Base-by-base conservation (phyloP, 2,113 vertebrate species). In the Chitala chitala region DNA sequence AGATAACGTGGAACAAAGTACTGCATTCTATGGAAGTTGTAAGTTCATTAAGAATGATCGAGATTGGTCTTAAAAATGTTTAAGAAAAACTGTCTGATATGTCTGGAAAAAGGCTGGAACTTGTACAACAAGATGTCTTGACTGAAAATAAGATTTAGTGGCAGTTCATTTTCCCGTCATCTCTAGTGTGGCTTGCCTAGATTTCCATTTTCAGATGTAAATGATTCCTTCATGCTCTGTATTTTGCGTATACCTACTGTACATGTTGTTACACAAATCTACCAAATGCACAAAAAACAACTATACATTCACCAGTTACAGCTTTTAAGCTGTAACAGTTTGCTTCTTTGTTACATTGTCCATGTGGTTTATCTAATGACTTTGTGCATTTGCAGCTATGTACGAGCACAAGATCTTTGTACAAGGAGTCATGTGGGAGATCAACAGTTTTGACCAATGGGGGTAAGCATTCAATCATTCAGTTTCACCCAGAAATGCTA, bases 371-470 rank as follows among this genome's bases (percentile, higher is more conserved):
- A n/a, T n/a, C 12, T 58, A 38, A 42, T 72, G 42, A 68, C 42
- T 22, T 22, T 31, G 12, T 66, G 58, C 36, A 4, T 82, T n/a
- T 59, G 6, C 81, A 99, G 96, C 96, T 50, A 92, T 98, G 95
- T 99, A 98, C 5, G 96, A 99, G 54, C 97, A 99, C 87, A 99
- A 99, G 91, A 98, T 99, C 91, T 99, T 99, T 54, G 90, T 98
- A 36, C 97, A 99, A 88, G 97, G 97, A 3, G 20, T 96, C 79
- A 88, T 99, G 53, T 99, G 97, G 97, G 89, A 96, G 81, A 94
- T 99, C 81, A 99, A 99, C 92, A 99, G 96, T 85, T 98, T 96
- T 13, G 97, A 99, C 76, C 97, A 99, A 85, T 98, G 97, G 96
- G 97, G 97, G 96, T 98, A 85, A 95, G 96, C 93, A 7, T 2